phyloP scores from a whole-genome alignment of 1,140 invertebrate species.

The Diabrotica virgifera region DNA sequence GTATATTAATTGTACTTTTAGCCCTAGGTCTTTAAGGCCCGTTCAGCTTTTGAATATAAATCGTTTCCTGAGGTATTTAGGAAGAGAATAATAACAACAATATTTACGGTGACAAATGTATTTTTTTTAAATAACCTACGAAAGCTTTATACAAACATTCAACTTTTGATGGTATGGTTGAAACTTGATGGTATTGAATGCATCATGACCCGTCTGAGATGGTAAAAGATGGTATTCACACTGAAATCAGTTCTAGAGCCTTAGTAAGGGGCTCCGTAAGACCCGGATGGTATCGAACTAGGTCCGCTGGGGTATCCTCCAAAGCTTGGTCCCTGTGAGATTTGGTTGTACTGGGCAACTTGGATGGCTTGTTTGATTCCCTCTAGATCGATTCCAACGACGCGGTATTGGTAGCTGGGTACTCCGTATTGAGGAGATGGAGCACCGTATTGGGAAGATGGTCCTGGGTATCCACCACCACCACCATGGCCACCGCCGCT shows the following conservation, averaged over 20 bases:
- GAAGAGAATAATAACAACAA: neutral
- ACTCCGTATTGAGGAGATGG: constrained; percentile 59
- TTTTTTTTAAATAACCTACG: constrained; percentile 50
- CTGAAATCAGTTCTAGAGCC: constrained; percentile 38
- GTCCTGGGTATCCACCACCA: constrained; percentile 54
- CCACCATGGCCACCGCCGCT: constrained; percentile 48
- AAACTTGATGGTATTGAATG: constrained; percentile 38
- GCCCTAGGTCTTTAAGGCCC: no score
- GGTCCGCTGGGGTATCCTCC: constrained; percentile 57
- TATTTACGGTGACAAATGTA: constrained; percentile 50
- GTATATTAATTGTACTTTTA: no score
- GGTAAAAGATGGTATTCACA: constrained; percentile 37
- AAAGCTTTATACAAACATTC: constrained; percentile 49
- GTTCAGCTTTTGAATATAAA: no score
- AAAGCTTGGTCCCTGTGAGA: constrained; percentile 43
- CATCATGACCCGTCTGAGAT: constrained; percentile 49
- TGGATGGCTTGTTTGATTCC: constrained; percentile 74
- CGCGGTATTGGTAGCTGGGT: constrained; percentile 56
- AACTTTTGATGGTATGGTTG: constrained; percentile 34
- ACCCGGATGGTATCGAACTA: constrained; percentile 52
- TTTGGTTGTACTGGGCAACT: constrained; percentile 68
- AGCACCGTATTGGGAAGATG: constrained; percentile 60
- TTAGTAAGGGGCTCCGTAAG: constrained; percentile 59
- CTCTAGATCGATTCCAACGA: constrained; percentile 72
- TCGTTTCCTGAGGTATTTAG: no score